Evolutionary conservation across 2,797 vertebrate genomes (phyloP).

Genomic region (Notoglanidium macrostoma): DNA sequence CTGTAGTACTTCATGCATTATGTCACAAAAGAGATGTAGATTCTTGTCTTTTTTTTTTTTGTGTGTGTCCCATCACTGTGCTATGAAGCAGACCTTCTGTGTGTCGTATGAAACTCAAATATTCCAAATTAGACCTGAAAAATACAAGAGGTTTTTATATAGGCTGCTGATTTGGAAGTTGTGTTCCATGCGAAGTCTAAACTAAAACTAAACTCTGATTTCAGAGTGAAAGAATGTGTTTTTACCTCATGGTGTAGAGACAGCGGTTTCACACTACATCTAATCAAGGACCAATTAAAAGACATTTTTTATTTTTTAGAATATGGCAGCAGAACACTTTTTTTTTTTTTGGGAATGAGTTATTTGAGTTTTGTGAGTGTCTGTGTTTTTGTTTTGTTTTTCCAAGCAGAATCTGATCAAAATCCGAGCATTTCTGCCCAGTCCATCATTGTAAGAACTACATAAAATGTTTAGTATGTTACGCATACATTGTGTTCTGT

Average conservation of each 20-base stretch:
- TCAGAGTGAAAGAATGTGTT: constrained; percentile 73
- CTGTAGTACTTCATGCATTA: constrained; percentile 52
- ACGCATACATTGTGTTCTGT: constrained; percentile 38
- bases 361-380: constrained; percentile 24
- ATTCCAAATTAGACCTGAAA: constrained; percentile 32
- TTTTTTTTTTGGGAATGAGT: constrained; percentile 17
- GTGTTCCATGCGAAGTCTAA: constrained; percentile 70
- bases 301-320: constrained; percentile 32
- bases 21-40: constrained; percentile 18
- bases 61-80: constrained; percentile 44
- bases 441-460: constrained; percentile 35
- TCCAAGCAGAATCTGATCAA: constrained; percentile 21
- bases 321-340: constrained; percentile 44
- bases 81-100: constrained; percentile 49
- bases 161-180: constrained; percentile 58
- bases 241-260: constrained; percentile 75
- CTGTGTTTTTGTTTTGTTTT: background rate
- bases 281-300: constrained; percentile 72
- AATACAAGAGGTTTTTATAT: constrained; percentile 45
- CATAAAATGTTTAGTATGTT: constrained; percentile 21
- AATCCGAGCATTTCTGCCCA: constrained; percentile 39
- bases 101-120: constrained; percentile 29
- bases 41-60: constrained; percentile 5
- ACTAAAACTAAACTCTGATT: constrained; percentile 70
- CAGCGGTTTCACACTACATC: constrained; percentile 66